Percentiles rank a stretch among this genome's conserved stretches.
Conservation (phyloP, 2,888 invertebrate species). For the Gastracanthus pulcherrimus region DNA sequence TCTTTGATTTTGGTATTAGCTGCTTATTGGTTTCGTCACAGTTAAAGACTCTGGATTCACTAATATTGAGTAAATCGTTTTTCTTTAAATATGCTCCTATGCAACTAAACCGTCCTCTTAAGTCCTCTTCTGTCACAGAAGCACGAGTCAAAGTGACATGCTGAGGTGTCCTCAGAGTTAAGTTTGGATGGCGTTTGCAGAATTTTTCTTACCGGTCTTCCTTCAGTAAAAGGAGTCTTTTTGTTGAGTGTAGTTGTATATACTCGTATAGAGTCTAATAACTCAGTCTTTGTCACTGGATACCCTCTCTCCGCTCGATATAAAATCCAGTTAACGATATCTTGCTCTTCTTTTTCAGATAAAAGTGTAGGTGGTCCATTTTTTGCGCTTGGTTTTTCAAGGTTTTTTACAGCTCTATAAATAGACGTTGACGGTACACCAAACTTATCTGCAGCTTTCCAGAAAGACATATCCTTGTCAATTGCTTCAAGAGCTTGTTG, state of each 20-base stretch:
- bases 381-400: too few relatives aligned
- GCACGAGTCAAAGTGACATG: slow-evolving; percentile 61
- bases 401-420: too few relatives aligned
- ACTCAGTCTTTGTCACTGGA: background rate
- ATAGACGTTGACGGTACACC: too few relatives aligned
- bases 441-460: too few relatives aligned
- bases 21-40: slow-evolving; percentile 37
- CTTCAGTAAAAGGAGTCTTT: background rate
- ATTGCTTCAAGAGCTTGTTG: too few relatives aligned
- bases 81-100: slow-evolving; percentile 58
- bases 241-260: background rate
- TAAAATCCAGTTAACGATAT: background rate
- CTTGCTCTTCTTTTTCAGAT: background rate
- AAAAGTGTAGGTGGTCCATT: background rate
- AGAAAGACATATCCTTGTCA: too few relatives aligned
- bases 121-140: slow-evolving; percentile 62
- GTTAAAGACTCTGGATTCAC: slow-evolving; percentile 57
- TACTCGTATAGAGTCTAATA: background rate
- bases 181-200: background rate
- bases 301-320: background rate
- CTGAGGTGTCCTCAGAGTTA: slow-evolving; percentile 57
- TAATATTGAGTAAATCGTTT: slow-evolving; percentile 58
- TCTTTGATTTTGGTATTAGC: slow-evolving; percentile 30
- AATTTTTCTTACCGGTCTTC: background rate
- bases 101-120: slow-evolving; percentile 63